phyloP scores from a whole-genome alignment of 2,113 vertebrate species.

The Perca schrenkii region DNA sequence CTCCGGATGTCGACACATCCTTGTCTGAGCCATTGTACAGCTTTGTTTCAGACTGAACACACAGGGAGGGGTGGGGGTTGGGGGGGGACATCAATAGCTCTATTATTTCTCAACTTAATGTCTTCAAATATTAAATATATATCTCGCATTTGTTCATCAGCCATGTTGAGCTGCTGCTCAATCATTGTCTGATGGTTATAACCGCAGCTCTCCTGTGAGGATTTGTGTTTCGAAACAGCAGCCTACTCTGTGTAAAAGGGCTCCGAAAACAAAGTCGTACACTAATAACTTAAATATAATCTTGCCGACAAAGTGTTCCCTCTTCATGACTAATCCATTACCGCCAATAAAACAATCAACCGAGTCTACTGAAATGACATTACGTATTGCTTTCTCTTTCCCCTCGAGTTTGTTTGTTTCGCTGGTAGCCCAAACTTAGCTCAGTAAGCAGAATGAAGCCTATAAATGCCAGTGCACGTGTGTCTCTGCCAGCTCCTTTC shows the following conservation, averaged over 20 bases:
- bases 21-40: slow-evolving; percentile 99
- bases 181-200: background rate
- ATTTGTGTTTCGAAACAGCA: background rate
- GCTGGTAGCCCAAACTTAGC: slow-evolving; percentile 19
- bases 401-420: background rate
- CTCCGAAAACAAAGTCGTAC: background rate
- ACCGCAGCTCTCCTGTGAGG: background rate
- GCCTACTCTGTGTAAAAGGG: background rate
- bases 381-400: background rate
- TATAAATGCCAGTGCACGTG: slow-evolving; percentile 26
- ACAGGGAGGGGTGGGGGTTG: slow-evolving; percentile 10
- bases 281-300: background rate
- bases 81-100: background rate
- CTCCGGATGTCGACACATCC: slow-evolving; percentile 90
- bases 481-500: slow-evolving; percentile 21
- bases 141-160: background rate
- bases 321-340: slow-evolving; percentile 4
- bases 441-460: slow-evolving; percentile 8
- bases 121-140: background rate
- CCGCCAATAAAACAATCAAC: background rate
- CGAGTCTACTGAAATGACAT: background rate
- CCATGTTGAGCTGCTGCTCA: background rate
- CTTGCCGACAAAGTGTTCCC: background rate
- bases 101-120: background rate
- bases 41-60: slow-evolving; percentile 95